Conservation (phyloP, 2,797 vertebrate genomes). For the Alosa sapidissima region DNA sequence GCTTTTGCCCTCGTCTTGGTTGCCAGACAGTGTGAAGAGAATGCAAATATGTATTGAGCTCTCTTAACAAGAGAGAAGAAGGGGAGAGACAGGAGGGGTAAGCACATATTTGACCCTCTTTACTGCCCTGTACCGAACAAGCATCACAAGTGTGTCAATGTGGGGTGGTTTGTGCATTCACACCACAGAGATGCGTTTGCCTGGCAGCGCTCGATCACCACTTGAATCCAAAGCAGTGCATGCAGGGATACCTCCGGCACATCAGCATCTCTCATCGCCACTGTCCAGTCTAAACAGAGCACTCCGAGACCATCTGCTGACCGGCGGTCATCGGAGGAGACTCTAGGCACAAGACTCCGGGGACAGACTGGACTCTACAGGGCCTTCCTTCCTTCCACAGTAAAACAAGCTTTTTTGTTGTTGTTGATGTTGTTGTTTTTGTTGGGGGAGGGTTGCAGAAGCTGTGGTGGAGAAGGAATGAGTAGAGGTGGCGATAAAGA, state of each 20-base stretch:
- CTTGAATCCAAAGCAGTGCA: not conserved
- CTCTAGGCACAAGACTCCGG: too few species aligned
- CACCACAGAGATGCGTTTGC: not conserved
- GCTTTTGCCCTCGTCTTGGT: not conserved
- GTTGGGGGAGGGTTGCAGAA: too few species aligned
- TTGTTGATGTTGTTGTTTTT: too few species aligned
- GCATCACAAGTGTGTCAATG: not conserved
- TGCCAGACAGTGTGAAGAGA: not conserved
- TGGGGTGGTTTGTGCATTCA: not conserved
- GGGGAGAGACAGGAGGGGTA: not conserved
- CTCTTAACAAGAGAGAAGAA: not conserved
- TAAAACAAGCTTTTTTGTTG: too few species aligned
- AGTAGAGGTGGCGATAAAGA: too few species aligned
- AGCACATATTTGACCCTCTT: constrained; percentile 20
- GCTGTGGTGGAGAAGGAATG: too few species aligned
- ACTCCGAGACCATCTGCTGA: too few species aligned
- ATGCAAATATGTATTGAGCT: not conserved
- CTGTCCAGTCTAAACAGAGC: too few species aligned
- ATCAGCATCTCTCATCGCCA: not conserved
- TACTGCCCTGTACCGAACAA: not conserved
- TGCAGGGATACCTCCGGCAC: not conserved
- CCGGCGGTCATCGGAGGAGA: too few species aligned
- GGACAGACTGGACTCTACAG: too few species aligned
- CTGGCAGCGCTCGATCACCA: not conserved
- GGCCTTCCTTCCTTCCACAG: too few species aligned